These are phyloP conservation scores for Rhogogaster chlorosoma DNA, from an alignment of 2,888 invertebrate species.

Conservation along the genomic window DNA sequence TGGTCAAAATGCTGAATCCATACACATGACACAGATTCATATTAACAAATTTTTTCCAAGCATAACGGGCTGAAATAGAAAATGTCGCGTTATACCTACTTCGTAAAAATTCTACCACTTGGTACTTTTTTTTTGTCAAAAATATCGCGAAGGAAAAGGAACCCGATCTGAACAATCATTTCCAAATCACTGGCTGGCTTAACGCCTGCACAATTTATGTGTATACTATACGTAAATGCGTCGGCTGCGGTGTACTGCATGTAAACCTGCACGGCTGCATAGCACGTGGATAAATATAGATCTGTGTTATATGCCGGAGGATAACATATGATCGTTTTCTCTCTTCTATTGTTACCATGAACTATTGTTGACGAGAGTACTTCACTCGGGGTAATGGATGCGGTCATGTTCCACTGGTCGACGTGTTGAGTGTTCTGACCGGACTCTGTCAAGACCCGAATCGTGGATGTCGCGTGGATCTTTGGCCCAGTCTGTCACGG, in stretches of 20 bases:
- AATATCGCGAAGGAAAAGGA: not conserved
- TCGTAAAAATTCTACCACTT: not conserved
- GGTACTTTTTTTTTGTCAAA: not conserved
- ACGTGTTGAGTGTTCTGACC: slow-evolving; percentile 20
- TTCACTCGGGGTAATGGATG: slow-evolving; percentile 44
- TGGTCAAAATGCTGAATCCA: not conserved
- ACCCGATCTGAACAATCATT: slow-evolving; percentile 10
- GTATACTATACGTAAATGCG: not conserved
- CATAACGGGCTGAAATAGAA: not conserved
- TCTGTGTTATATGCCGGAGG: not conserved
- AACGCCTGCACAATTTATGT: slow-evolving; percentile 6
- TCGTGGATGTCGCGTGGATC: slow-evolving; percentile 10
- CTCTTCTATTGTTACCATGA: slow-evolving; percentile 28
- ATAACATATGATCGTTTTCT: slow-evolving; percentile 38
- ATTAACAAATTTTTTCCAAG: not conserved
- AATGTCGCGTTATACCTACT: not conserved
- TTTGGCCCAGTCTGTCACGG: not conserved
- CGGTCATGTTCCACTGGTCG: slow-evolving; percentile 17
- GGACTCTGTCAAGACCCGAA: slow-evolving; percentile 4
- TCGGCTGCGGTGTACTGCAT: not conserved
- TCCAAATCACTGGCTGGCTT: not conserved
- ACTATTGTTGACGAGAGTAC: slow-evolving; percentile 48
- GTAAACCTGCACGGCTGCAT: not conserved
- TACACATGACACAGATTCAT: not conserved
- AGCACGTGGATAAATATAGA: slow-evolving; percentile 12